Evolutionary conservation across 1,140 invertebrate species (phyloP), one percentile per base, ranked within the genome.

Genomic region (Apis cerana): DNA sequence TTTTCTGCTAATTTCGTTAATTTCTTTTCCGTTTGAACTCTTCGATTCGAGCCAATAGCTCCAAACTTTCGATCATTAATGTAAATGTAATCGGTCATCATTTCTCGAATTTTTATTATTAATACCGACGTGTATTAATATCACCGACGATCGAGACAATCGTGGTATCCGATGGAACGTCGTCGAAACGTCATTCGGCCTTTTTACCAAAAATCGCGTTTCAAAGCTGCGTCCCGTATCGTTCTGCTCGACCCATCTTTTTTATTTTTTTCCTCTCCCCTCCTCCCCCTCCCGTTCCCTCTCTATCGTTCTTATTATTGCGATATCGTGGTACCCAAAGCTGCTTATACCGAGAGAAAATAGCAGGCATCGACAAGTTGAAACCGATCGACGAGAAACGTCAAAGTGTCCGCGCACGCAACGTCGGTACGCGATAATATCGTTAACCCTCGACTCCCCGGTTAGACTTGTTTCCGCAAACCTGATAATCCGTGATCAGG

Each of bases 401-500:
- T 82, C 80, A 80, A 77, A 85, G 70, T 67, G 75, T 82, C 75
- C 61, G n/a, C 59, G 50, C 72, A 48, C 68, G 50, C 69, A 54
- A 43, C 33, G 33, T 43, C 58, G 81, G 68, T 81, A 33, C 71
- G 67, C 64, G 80, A 84, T 79, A 86, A 86, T 79, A 88, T 87
- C 85, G 80, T 75, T 78, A 82, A 78, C 75, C 71, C 81, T 85
- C 70, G 75, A 62, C 77, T 65, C 61, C 33, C 33, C 33, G 33
- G 61, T 17, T 69, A 19, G 75, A 75, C 72, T 86, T 72, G 84
- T 88, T 88, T 88, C 83, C 87, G 77, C 79, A 54, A 83, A 85
- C 71, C 86, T 88, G 86, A 88, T 88, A 88, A 88, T 88, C 83
- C 79, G 65, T 59, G 85, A 87, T 65, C 82, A 71, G 62, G 71